Conservation (phyloP, 2,797 vertebrate species). For the Sebastes minor region DNA sequence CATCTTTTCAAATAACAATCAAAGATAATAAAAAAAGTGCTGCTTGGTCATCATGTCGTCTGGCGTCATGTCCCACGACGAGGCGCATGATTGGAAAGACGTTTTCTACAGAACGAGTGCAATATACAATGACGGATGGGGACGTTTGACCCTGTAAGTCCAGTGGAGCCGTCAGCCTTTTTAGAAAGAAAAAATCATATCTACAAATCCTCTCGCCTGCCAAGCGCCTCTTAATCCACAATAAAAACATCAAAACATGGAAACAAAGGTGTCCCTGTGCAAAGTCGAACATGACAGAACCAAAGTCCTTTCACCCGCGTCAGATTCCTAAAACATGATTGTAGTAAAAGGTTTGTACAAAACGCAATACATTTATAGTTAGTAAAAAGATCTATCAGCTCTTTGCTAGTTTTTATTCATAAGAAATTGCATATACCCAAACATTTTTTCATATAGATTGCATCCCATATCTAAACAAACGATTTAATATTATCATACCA, state of each 20-base stretch:
- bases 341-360: constrained; percentile 88
- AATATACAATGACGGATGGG: constrained; percentile 85
- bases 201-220: constrained; percentile 88
- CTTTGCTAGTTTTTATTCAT: constrained; percentile 79
- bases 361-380: constrained; percentile 83
- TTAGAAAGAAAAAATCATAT: constrained; percentile 86
- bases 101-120: constrained; percentile 90
- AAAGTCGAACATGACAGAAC: constrained; percentile 79
- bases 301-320: constrained; percentile 75
- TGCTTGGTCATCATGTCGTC: constrained; percentile 65
- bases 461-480: constrained; percentile 83
- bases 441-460: constrained; percentile 76
- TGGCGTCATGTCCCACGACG: constrained; percentile 79
- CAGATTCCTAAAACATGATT: constrained; percentile 79
- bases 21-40: constrained; percentile 44
- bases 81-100: constrained; percentile 75
- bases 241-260: constrained; percentile 95
- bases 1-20: constrained; percentile 81
- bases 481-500: constrained; percentile 74
- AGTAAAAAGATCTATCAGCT: constrained; percentile 85
- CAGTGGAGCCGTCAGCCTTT: constrained; percentile 89
- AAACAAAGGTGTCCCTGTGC: constrained; percentile 88
- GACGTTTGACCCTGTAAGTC: constrained; percentile 98
- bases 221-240: constrained; percentile 80
- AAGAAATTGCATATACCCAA: constrained; percentile 90